Evolutionary conservation across 1,140 invertebrate genomes (phyloP).

Genomic region (Zaprionus davidi): DNA sequence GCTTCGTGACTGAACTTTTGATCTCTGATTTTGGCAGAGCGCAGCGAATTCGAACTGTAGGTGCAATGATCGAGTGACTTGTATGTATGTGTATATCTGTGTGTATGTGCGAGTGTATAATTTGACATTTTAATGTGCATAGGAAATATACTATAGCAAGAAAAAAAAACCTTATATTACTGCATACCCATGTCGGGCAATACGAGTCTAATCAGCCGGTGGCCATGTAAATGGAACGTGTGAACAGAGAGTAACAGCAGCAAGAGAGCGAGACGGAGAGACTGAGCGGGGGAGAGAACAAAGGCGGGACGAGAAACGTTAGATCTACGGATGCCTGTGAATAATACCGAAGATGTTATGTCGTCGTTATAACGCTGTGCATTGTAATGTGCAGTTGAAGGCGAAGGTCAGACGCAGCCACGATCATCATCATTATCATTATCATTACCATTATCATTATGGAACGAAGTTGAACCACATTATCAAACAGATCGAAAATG

Average conservation of each 20-base stretch:
- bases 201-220: slow-evolving; percentile 50
- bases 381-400: slow-evolving; percentile 76
- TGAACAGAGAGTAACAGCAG: slow-evolving; percentile 64
- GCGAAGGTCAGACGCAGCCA: slow-evolving; percentile 57
- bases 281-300: slow-evolving; percentile 11
- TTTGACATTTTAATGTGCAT: slow-evolving; percentile 76
- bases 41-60: slow-evolving; percentile 49
- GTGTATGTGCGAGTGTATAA: slow-evolving; percentile 48
- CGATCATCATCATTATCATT: slow-evolving; percentile 53
- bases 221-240: slow-evolving; percentile 78
- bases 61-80: slow-evolving; percentile 74
- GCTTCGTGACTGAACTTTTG: slow-evolving; percentile 77
- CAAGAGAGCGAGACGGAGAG: slow-evolving; percentile 36
- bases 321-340: slow-evolving; percentile 54
- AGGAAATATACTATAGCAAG: slow-evolving; percentile 59
- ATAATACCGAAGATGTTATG: slow-evolving; percentile 53
- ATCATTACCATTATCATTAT: slow-evolving; percentile 41
- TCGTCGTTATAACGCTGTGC: slow-evolving; percentile 44
- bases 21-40: slow-evolving; percentile 62
- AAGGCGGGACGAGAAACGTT: slow-evolving; percentile 21
- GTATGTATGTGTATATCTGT: slow-evolving; percentile 10
- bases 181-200: slow-evolving; percentile 16
- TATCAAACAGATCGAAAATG: slow-evolving; percentile 25
- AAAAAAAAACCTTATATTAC: background rate
- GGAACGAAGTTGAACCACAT: slow-evolving; percentile 62